Conservation (phyloP, 2,113 vertebrate species). For the Alethe castanea region DNA sequence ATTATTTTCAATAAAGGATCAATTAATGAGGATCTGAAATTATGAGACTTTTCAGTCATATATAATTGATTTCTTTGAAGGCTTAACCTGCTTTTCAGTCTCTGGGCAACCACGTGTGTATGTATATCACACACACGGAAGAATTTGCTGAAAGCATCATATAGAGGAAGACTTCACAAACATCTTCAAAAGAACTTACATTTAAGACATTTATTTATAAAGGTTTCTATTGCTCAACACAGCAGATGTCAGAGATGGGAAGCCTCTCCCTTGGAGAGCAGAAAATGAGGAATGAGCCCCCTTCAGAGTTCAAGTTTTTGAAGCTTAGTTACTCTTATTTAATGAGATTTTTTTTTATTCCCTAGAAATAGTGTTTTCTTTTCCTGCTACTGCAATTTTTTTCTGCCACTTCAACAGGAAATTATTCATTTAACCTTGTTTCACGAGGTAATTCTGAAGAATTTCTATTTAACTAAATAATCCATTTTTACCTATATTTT, state of each 20-base stretch:
- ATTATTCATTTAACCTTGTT: neutral
- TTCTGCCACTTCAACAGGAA: neutral
- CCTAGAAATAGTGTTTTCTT: neutral
- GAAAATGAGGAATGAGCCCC: neutral
- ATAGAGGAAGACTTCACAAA: neutral
- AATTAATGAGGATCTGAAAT: neutral
- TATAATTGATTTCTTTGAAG: neutral
- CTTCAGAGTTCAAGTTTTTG: neutral
- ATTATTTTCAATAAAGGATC: neutral
- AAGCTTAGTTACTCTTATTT: neutral
- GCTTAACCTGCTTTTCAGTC: neutral
- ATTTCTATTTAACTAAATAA: neutral
- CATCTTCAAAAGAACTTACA: neutral
- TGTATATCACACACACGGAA: accelerated
- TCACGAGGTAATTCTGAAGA: neutral
- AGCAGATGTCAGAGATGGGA: neutral
- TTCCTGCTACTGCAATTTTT: neutral
- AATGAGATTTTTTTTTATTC: neutral
- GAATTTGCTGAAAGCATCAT: neutral
- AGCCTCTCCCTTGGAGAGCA: neutral
- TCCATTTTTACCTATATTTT: neutral
- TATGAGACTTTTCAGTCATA: neutral
- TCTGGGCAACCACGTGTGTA: neutral
- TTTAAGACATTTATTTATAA: neutral
- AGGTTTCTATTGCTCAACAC: neutral